These are phyloP conservation scores for Cololabis saira DNA, from an alignment of 2,113 vertebrate species.

Conservation along the genomic window DNA sequence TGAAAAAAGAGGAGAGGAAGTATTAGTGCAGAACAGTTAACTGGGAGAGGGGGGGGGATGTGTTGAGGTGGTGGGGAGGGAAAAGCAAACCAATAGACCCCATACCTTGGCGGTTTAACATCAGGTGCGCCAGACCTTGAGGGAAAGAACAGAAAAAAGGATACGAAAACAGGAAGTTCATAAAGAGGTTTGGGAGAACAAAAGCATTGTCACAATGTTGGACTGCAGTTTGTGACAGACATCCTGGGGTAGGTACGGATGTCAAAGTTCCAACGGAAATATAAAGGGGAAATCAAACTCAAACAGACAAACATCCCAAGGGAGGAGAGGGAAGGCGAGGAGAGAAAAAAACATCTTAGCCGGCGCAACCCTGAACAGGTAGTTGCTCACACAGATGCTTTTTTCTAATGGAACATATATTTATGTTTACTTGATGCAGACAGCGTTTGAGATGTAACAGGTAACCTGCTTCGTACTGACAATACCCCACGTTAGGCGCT, in stretches of 20 bases:
- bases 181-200: conserved; percentile 84
- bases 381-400: conserved; percentile 87
- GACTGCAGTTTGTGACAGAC: conserved; percentile 90
- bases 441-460: conserved; percentile 69
- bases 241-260: conserved; percentile 86
- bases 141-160: conserved; percentile 87
- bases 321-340: conserved; percentile 71
- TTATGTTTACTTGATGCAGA: conserved; percentile 83
- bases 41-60: conserved; percentile 52
- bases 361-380: conserved; percentile 75
- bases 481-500: conserved; percentile 1
- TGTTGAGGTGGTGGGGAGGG: conserved; percentile 73
- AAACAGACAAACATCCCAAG: conserved; percentile 77
- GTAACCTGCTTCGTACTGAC: conserved; percentile 24
- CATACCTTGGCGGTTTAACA: conserved; percentile 89
- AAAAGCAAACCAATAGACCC: conserved; percentile 81
- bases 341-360: conserved; percentile 85
- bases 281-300: conserved; percentile 70
- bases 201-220: conserved; percentile 89
- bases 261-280: conserved; percentile 80
- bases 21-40: conserved; percentile 77
- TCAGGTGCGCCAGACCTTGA: conserved; percentile 90
- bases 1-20: conserved; percentile 70
- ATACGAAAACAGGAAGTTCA: conserved; percentile 87
- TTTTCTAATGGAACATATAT: conserved; percentile 86